These are phyloP conservation scores for Agapetus fuscipes DNA, from an alignment of 2,888 invertebrate genomes.

Conservation along the genomic window DNA sequence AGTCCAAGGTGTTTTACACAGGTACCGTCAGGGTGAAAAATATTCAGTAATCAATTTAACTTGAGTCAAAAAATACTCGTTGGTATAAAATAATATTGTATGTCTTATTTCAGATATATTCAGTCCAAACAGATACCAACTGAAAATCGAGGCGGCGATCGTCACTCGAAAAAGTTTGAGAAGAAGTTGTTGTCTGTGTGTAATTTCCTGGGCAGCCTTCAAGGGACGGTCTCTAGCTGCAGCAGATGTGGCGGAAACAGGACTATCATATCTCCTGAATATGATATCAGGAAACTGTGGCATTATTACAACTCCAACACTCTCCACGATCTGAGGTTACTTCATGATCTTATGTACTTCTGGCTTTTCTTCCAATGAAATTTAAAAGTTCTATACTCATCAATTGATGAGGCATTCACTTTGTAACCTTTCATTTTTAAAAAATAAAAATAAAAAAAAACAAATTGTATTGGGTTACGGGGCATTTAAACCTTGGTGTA, in stretches of 20 bases:
- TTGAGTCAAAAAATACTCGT: no score
- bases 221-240: conserved; percentile 5
- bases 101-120: conserved; percentile 13
- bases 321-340: conserved; percentile 12
- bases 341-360: no score
- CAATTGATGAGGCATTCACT: no score
- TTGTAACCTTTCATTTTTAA: no score
- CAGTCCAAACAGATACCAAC: conserved; percentile 14
- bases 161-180: conserved; percentile 13
- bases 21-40: no score
- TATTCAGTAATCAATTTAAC: no score
- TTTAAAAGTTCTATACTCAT: no score
- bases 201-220: conserved; percentile 5
- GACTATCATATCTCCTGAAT: conserved; percentile 8
- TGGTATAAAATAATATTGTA: no score
- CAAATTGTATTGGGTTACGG: no score
- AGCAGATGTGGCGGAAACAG: conserved; percentile 8
- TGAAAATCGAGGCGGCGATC: conserved; percentile 12
- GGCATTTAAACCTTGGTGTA: no score
- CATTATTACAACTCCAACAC: conserved; percentile 9
- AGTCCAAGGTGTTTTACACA: conserved; percentile 12
- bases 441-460: no score
- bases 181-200: conserved; percentile 10
- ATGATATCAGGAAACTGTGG: conserved; percentile 13
- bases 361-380: no score